Evolutionary conservation across 2,113 vertebrate species (phyloP).

Genomic region (Cromileptes altivelis): DNA sequence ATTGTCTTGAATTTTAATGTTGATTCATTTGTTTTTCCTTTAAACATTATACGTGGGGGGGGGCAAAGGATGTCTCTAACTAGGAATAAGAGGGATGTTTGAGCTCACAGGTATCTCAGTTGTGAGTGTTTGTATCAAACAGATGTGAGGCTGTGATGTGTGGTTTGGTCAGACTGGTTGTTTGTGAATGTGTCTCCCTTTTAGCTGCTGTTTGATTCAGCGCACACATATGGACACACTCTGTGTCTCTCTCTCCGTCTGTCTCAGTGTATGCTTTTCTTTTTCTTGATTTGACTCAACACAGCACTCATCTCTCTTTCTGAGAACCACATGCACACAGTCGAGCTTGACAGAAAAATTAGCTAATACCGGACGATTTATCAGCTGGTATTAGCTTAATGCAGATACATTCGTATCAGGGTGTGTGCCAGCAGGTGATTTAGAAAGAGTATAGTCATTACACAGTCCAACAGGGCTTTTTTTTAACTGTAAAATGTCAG

Average conservation of each 20-base stretch:
- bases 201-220: neutral
- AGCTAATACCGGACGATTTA: too few relatives aligned
- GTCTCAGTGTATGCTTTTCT: neutral
- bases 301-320: too few relatives aligned
- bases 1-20: neutral
- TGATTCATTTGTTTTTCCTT: neutral
- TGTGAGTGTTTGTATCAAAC: neutral
- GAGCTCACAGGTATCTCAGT: neutral
- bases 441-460: neutral
- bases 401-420: neutral
- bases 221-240: neutral
- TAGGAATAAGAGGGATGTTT: neutral
- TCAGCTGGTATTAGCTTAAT: neutral
- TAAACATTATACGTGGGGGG: accelerated
- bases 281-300: neutral
- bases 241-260: neutral
- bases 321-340: neutral
- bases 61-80: neutral
- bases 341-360: neutral
- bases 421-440: neutral
- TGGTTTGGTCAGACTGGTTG: neutral
- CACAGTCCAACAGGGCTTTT: neutral
- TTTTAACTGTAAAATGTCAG: neutral
- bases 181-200: neutral
- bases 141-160: neutral